phyloP scores from a whole-genome alignment of 2,113 vertebrate species.

The Mesocricetus auratus region DNA sequence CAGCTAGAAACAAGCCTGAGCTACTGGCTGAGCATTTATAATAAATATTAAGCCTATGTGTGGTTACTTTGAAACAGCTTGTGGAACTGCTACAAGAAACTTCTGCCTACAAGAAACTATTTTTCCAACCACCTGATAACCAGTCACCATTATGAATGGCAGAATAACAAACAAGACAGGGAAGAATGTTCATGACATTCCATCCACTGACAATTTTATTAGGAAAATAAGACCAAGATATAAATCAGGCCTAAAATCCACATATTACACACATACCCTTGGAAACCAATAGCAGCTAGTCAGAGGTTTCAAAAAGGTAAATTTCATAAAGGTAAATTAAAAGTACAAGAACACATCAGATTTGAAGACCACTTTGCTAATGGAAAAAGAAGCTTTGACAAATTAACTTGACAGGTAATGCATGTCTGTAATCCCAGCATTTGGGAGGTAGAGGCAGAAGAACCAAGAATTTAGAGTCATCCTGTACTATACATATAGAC shows the following conservation, averaged over 20 bases:
- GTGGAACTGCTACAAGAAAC: neutral
- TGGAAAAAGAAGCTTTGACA: neutral
- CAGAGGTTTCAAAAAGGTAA: slow-evolving; percentile 16
- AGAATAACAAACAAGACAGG: neutral
- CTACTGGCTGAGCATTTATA: neutral
- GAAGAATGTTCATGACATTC: neutral
- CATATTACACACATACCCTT: neutral
- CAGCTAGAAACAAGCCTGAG: neutral
- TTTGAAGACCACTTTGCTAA: neutral
- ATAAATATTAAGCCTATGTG: neutral
- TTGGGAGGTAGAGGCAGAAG: neutral
- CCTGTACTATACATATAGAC: neutral
- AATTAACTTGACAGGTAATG: neutral
- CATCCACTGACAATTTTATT: neutral
- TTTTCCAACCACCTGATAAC: neutral
- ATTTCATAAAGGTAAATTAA: slow-evolving; percentile 6
- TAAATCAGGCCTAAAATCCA: slow-evolving; percentile 11
- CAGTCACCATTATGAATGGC: neutral
- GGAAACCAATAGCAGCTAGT: neutral
- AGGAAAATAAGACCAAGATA: slow-evolving; percentile 25
- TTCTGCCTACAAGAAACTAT: neutral
- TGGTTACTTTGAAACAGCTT: neutral
- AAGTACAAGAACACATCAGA: slow-evolving; percentile 15
- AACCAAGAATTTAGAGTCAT: neutral
- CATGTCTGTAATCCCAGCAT: neutral